These are phyloP conservation scores for Zeuzera pyrina DNA, from an alignment of 2,888 invertebrate genomes.

Conservation along the genomic window DNA sequence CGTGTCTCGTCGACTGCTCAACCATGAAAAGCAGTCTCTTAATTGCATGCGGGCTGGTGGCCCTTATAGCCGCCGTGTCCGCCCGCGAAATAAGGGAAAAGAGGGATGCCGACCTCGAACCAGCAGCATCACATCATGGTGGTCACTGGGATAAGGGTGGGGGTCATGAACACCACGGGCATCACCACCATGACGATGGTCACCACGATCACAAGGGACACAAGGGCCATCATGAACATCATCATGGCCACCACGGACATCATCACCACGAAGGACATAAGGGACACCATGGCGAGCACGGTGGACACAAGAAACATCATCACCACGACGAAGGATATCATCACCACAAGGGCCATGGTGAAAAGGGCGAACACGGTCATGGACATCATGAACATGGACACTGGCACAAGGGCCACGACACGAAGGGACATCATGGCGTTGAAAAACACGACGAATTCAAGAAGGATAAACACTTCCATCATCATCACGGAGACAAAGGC, in stretches of 20 bases:
- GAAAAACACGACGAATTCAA: conserved; percentile 88
- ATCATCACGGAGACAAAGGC: conserved; percentile 85
- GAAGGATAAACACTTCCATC: conserved; percentile 88
- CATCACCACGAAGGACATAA: conserved; percentile 77
- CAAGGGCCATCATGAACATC: conserved; percentile 76
- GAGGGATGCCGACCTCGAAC: conserved; percentile 63
- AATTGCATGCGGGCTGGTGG: conserved; percentile 52
- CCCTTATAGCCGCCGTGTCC: conserved; percentile 62
- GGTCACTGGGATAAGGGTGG: conserved; percentile 65
- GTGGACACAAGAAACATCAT: conserved; percentile 76
- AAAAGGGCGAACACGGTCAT: conserved; percentile 76
- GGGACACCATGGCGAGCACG: conserved; percentile 74
- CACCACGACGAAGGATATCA: conserved; percentile 78
- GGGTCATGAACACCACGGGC: conserved; percentile 75
- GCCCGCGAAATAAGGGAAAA: conserved; percentile 63
- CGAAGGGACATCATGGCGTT: conserved; percentile 86
- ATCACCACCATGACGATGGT: conserved; percentile 76
- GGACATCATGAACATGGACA: conserved; percentile 73
- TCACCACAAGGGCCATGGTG: conserved; percentile 74
- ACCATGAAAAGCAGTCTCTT: conserved; percentile 50
- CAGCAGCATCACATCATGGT: conserved; percentile 55
- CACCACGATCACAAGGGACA: conserved; percentile 79
- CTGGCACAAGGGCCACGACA: conserved; percentile 87
- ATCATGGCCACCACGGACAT: conserved; percentile 79
- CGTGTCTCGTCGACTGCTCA: conserved; percentile 28